Conservation (phyloP, 2,888 invertebrate genomes). For the Tenthredo mesomela region DNA sequence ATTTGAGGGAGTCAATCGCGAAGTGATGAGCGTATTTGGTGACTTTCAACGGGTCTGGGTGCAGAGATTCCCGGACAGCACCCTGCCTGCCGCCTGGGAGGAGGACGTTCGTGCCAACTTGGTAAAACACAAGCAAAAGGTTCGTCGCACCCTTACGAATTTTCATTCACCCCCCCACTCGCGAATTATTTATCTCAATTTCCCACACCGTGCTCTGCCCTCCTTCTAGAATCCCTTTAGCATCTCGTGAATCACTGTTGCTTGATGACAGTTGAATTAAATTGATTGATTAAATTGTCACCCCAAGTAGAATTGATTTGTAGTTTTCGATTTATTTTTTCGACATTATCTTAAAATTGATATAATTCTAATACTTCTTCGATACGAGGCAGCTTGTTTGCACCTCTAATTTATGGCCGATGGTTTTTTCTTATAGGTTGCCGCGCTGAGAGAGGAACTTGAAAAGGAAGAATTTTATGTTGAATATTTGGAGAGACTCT, state of each 20-base stretch:
- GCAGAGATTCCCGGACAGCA: conserved; percentile 94
- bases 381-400: background rate
- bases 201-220: background rate
- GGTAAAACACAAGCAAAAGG: conserved; percentile 93
- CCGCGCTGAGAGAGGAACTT: conserved; percentile 89
- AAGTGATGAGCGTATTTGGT: conserved; percentile 88
- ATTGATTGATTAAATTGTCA: background rate
- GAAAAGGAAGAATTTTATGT: conserved; percentile 95
- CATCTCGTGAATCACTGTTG: background rate
- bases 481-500: conserved; percentile 90
- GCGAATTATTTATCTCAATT: background rate
- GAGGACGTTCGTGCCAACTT: conserved; percentile 95
- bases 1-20: conserved; percentile 35
- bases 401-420: background rate
- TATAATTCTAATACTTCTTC: background rate
- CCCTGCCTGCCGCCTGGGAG: conserved; percentile 95
- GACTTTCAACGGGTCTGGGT: conserved; percentile 96
- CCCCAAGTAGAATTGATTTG: background rate
- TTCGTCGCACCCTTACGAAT: conserved; percentile 59
- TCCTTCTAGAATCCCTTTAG: background rate
- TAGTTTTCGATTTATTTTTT: no score
- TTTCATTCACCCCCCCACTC: background rate
- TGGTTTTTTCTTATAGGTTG: conserved; percentile 75
- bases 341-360: background rate
- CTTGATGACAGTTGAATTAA: background rate